A percentile compares a stretch with the other conserved stretches of the same genome.
phyloP scores from a whole-genome alignment of 53 echinoderm and acorn worm species.

The Temnopleurus reevesii region DNA sequence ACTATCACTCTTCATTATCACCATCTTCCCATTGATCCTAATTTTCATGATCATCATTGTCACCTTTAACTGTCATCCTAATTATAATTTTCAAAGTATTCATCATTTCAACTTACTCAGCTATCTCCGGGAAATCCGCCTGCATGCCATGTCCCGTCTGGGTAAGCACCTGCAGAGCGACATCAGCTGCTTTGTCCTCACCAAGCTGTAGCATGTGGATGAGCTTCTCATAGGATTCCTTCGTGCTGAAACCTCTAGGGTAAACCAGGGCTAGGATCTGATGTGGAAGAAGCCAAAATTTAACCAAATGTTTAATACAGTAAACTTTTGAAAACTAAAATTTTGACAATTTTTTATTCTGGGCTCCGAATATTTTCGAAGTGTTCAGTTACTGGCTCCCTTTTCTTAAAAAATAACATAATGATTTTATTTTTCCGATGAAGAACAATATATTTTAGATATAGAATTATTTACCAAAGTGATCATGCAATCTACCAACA shows the following conservation, averaged over 20 bases:
- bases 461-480: too few relatives aligned
- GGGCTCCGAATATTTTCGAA: too few relatives aligned
- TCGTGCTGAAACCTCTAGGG: constrained; percentile 83
- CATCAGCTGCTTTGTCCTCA: constrained; percentile 73
- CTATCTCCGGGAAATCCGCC: constrained; percentile 78
- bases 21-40: neutral
- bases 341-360: too few relatives aligned
- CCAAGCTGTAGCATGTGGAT: constrained; percentile 78
- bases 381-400: too few relatives aligned
- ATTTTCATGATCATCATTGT: neutral
- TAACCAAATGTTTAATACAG: too few relatives aligned
- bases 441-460: too few relatives aligned
- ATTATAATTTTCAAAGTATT: neutral
- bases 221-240: constrained; percentile 70
- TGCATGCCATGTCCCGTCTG: constrained; percentile 81
- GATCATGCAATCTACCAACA: too few relatives aligned
- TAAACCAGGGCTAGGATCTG: constrained; percentile 84
- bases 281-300: neutral
- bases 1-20: neutral
- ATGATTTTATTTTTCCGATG: too few relatives aligned
- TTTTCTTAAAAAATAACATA: too few relatives aligned
- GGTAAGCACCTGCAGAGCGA: constrained; percentile 87
- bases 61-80: neutral
- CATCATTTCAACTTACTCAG: constrained; percentile 70
- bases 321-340: too few relatives aligned